phyloP scores from a whole-genome alignment of 2,797 vertebrate species.

The Trichosurus vulpecula region DNA sequence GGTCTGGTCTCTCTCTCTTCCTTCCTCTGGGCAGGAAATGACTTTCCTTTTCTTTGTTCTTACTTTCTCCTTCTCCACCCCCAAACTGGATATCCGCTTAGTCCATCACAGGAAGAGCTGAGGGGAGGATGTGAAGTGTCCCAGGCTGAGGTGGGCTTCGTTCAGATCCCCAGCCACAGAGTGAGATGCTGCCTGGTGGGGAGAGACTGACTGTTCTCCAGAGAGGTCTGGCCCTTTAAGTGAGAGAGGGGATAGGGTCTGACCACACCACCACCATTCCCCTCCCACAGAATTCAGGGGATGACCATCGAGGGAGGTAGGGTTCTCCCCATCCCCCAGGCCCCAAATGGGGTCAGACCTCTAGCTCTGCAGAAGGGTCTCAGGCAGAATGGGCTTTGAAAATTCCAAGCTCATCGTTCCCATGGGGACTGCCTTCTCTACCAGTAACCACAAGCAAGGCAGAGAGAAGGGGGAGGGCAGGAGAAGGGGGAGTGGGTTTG shows the following conservation, averaged over 20 bases:
- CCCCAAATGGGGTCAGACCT: neutral
- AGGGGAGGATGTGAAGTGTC: neutral
- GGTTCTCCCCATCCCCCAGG: neutral
- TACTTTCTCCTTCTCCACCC: slow-evolving; percentile 69
- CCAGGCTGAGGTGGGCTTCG: neutral
- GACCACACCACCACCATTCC: neutral
- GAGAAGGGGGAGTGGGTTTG: neutral
- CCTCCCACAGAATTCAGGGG: neutral
- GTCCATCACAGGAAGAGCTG: slow-evolving; percentile 13
- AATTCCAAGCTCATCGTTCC: slow-evolving; percentile 27
- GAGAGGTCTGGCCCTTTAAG: neutral
- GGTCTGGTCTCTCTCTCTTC: slow-evolving; percentile 56
- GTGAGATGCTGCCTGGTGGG: neutral
- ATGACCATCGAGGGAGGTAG: neutral
- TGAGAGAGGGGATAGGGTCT: neutral
- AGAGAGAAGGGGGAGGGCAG: neutral
- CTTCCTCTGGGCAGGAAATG: slow-evolving; percentile 79
- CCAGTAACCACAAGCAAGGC: neutral
- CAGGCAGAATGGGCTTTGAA: slow-evolving; percentile 36
- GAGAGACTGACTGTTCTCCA: neutral
- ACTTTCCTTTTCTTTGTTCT: slow-evolving; percentile 77
- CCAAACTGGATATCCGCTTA: slow-evolving; percentile 53
- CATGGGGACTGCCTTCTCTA: slow-evolving; percentile 42
- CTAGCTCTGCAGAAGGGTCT: neutral
- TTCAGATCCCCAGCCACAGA: neutral